Base-by-base conservation (phyloP, 2,113 vertebrate species). In the Peromyscus leucopus region DNA sequence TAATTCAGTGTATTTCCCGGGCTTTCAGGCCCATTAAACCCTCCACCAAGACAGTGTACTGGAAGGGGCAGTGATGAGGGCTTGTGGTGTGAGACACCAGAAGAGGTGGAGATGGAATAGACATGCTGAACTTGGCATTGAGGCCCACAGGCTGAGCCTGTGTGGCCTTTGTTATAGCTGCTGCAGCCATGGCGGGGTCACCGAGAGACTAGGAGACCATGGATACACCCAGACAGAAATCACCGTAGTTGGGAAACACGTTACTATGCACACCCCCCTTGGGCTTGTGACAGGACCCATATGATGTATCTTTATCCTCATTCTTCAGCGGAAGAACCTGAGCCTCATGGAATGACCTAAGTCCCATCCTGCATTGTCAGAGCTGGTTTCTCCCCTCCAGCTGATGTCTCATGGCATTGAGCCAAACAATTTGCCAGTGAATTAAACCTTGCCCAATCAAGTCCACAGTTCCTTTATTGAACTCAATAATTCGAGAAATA, bases 1-100 rank as follows among this genome's bases (percentile, higher is more conserved):
- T 96, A 97, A 96, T 97, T 97, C 94, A 86, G 63, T 96, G 91
- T 98, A 86, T 97, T 97, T 97, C 95, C 93, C 55, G 82, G 91
- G 74, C 93, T 94, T 97, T 87, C 95, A 82, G 97, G 96, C 80
- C 96, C 96, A 93, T 96, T 97, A 98, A 96, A 9, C 79, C 67
- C 74, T 94, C 83, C 82, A 91, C 88, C 76, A 75, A 91, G 86
- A 96, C 72, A 95, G 57, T 3, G 3, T 76, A 36, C 63, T 31
- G 16, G 83, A 90, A 94, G 51, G 42, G 74, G 72, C 15, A 1
- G 69, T 76, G 89, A 87, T 21, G 61, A 74, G 55, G 89, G 17
- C 93, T 71, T 63, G 90, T 55, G 55, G 10, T 33, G 4, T 17
- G 31, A 79, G 80, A 90, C 3, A 39, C 13, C 83, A 90, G 79